Base-by-base conservation (phyloP, 1,140 invertebrate species). In the Leptinotarsa defecta region DNA sequence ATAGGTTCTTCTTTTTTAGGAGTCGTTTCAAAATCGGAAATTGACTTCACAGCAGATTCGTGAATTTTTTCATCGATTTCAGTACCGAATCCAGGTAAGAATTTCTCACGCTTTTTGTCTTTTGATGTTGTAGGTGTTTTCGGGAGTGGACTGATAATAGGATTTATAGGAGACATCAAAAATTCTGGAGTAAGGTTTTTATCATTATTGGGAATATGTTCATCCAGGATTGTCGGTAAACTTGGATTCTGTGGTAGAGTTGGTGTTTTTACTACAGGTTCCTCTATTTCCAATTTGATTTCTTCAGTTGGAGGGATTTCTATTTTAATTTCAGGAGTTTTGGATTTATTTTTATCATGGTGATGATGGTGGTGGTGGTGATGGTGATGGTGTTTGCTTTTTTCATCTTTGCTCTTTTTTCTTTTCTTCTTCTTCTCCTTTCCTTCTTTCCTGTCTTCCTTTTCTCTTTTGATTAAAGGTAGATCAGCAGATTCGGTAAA, bases 371-470 rank as follows among this genome's bases (percentile, higher is more conserved):
- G 88, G 48, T 88, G 88, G 78, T 90, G 89, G 83, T 89, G 88
- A 75, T 93, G 89, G 76, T 92, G 90, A 80, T 92, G 90, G n/a
- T 91, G 87, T 77, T 87, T 89, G 71, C 91, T 90, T 79, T 90
- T 89, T 74, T 94, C 93, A 80, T 95, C 94, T 81, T 92, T 94
- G 22, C 90, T 93, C 80, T 91, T 93, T 81, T 94, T 95, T 68
- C 94, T 90, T 81, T 94, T 95, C 85, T 95, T 94, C 82, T 93
- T 94, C 83, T 92, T 94, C 77, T 94, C 92, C 79, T 91, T 92
- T 20, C 87, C 86, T 75, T 93, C 92, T 81, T 90, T 91, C 76
- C 80, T 74, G 5, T 86, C 84, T 69, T 78, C 80, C 77, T 82
- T 83, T 77, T 76, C 78, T 76, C 80, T 79, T 67, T 78, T 81